Evolutionary conservation across 1,140 invertebrate genomes (phyloP), one percentile per base, ranked within the genome.

Genomic region (Apis dorsata): DNA sequence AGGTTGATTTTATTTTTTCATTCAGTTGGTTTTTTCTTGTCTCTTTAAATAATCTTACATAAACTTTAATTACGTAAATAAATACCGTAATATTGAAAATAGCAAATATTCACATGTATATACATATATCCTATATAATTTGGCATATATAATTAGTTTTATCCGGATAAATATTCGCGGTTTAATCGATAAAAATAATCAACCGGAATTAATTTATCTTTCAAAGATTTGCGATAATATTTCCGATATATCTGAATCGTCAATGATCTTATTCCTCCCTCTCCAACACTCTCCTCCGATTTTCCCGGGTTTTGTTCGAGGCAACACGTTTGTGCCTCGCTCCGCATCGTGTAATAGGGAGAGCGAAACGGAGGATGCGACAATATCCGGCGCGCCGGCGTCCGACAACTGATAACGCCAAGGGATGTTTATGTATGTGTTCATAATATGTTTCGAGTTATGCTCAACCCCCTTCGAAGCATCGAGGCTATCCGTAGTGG

Each of bases 351-450:
- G 85, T 78, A 87, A 83, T 73, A 82, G 87, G 88, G 88, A 88
- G 90, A 91, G 91, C 89, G 86, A 89, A 90, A 90, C 90, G 89
- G 92, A 93, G 93, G 93, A 94, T 94, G 93, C 93, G 93, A 94
- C 93, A 94, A 94, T 94, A 94, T 94, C 93, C 93, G 93, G 91
- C 93, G 92, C 91, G 92, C 93, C 93, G 93, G 93, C 93, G 93
- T 93, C 93, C 93, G 93, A 93, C 93, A 93, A 94, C 93, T 94
- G 93, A 94, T 94, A 94, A 94, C 93, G 92, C 92, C 90, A 88
- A 89, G 92, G 93, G 91, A 94, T 94, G 93, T 94, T 94, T 94
- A 94, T 93, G 92, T 88, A 90, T 92, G 91, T 91, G 93, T 94
- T 93, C 91, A 93, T 94, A 93, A 94, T 93, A 92, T 90, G 88